A percentile compares a stretch with the other conserved stretches of the same genome.
phyloP scores from a whole-genome alignment of 2,113 vertebrate species.

The Lota lota region DNA sequence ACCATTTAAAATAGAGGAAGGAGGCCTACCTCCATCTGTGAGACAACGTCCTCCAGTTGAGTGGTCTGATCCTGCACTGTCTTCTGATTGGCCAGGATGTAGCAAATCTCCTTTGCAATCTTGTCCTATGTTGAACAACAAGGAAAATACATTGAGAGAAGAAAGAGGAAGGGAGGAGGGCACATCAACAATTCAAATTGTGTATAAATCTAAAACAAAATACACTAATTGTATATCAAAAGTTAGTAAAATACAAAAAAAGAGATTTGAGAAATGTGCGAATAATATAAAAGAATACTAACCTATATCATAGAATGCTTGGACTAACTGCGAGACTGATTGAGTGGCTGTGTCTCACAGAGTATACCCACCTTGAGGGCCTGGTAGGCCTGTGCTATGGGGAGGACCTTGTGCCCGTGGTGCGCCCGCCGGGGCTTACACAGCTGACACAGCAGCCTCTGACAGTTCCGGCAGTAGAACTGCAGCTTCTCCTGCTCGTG shows the following conservation, averaged over 20 bases:
- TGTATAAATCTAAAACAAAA: not conserved
- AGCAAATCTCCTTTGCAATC: conserved; percentile 86
- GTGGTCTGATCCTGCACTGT: conserved; percentile 88
- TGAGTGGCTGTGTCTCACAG: not conserved
- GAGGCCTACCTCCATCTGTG: conserved; percentile 85
- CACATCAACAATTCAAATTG: too few species aligned
- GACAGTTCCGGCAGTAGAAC: conserved; percentile 92
- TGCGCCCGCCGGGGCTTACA: conserved; percentile 89
- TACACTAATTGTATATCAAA: not conserved
- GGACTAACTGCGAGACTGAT: not conserved
- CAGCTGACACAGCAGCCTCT: conserved; percentile 85
- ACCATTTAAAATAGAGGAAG: not conserved
- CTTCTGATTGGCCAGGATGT: conserved; percentile 91
- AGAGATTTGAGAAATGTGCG: too few species aligned
- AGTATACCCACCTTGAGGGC: conserved; percentile 82
- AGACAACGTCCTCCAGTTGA: conserved; percentile 85
- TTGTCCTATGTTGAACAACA: conserved; percentile 79
- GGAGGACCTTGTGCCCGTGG: conserved; percentile 89
- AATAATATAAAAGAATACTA: too few species aligned
- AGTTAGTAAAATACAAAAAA: too few species aligned
- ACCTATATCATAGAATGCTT: too few species aligned
- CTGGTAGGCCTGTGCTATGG: conserved; percentile 89
- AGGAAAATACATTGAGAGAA: not conserved
- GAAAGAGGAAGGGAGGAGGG: too few species aligned
- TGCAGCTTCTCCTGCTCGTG: conserved; percentile 90